These are phyloP conservation scores for Leiothrix lutea DNA, from an alignment of 2,113 vertebrate species.

Conservation along the genomic window DNA sequence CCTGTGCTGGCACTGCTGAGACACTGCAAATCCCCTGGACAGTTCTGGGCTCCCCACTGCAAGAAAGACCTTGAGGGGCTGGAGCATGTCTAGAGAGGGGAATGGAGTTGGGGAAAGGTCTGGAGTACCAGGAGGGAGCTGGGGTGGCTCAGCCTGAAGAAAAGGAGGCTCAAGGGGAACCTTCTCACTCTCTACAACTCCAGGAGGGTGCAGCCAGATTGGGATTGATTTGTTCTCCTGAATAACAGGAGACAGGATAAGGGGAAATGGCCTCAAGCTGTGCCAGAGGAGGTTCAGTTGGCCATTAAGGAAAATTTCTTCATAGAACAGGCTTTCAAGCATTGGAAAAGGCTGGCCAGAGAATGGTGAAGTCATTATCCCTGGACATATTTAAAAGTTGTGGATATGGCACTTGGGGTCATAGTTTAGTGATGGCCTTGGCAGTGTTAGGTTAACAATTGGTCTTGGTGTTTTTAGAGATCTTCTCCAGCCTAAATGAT, in stretches of 20 bases:
- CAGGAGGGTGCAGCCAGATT: not conserved
- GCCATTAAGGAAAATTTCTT: not conserved
- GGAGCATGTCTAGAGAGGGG: not conserved
- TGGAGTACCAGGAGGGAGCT: not conserved
- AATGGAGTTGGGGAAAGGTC: fast-evolving
- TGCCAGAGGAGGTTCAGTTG: not conserved
- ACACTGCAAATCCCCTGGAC: fast-evolving
- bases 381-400: not conserved
- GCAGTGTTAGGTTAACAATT: not conserved
- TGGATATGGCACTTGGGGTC: not conserved
- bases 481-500: not conserved
- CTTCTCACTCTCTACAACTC: not conserved
- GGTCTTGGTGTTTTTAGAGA: not conserved
- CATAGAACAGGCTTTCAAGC: not conserved
- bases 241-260: not conserved
- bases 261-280: not conserved
- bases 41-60: not conserved
- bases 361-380: not conserved
- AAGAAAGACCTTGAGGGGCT: not conserved
- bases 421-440: not conserved
- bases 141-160: not conserved
- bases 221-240: not conserved
- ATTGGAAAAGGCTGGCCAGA: not conserved
- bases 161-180: not conserved
- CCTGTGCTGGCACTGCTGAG: not conserved